Base-by-base conservation (phyloP, 2,797 vertebrate species). In the Apogon talboti region DNA sequence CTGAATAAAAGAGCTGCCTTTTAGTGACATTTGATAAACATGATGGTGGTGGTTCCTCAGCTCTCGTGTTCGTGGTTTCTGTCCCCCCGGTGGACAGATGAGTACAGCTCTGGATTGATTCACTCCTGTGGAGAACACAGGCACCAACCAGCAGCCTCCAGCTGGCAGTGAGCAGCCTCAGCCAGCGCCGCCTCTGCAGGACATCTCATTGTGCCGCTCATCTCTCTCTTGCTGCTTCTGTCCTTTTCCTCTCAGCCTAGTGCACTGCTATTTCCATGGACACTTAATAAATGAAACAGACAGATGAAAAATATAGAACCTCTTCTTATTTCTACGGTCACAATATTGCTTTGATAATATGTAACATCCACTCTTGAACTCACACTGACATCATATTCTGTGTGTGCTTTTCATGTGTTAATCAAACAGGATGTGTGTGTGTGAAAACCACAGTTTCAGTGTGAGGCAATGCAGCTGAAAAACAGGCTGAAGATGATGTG, bases 41-140 rank as follows among this genome's bases (percentile, higher is more conserved):
- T 11, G 44, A 19, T 1, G 7, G 14, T 52, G 18, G 46, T n/a
- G 30, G 21, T 45, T 12, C 40, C 11, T 11, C 41, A 15, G 0
- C 38, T 40, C 11, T 11, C 4, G 1, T 11, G 16, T 49, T 41
- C 28, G 49, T 2, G 0, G 6, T 35, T 19, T 38, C 53, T 44
- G 15, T 24, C 42, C 58, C 66, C 61, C 61, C 5, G 0, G 54
- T 11, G 14, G 74, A 67, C 57, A 71, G 57, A 16, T 8, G 48
- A 58, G 57, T 33, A 14, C 46, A 58, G 45, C 47, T 71, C 57
- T 33, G 64, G 71, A 82, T 67, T 66, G 79, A 86, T 80, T 67
- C 24, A 0, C 63, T 51, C 78, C 72, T 30, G 66, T 45, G 73
- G 74, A 66, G 76, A 70, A 37, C 3, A 54, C 66, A 73, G 60